Evolutionary conservation across 2,113 vertebrate species (phyloP), one percentile per base, ranked within the genome.

Genomic region (Acanthisitta chloris): DNA sequence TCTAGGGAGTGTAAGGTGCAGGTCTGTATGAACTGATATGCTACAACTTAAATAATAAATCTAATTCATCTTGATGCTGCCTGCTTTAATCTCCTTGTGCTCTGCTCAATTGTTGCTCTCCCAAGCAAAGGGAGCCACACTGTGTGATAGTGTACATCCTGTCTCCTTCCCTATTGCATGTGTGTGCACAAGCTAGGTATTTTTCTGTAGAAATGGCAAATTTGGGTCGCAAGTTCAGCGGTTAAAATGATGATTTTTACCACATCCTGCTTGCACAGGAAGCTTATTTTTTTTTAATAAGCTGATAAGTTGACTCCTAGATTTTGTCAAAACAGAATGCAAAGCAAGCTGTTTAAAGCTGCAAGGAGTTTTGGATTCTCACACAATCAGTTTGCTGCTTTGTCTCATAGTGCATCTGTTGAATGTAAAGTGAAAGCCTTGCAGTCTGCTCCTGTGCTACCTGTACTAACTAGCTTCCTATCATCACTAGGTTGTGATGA

Each of bases 201-300:
- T 88, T 91, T 82, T 43, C 90, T 85, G 74, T 3, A 92, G 34
- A 94, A 94, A 80, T 59, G 59, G 43, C 51, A 90, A 72, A 77
- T 77, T 90, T 88, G 71, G 17, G 62, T 40, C 73, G 58, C 26
- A 78, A 70, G n/a, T 90, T 91, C 64, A 91, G 33, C 38, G 88
- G 40, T 76, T 85, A 83, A 86, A 95, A 73, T 71, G 40, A 92
- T 80, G 58, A 31, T 91, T 79, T 65, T 72, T 88, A 51, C 72
- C 80, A 81, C 78, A 72, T 95, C 83, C 82, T 92, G 46, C 83
- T 70, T 96, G 64, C 13, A 20, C 81, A 85, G 88, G 84, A 92
- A 78, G 58, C 31, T 89, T 85, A 4, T 40, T 95, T 95, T 88
- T 94, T 58, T 12, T n/a, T n/a, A n/a, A 24, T 33, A 86, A 90